A percentile compares a stretch with the other conserved stretches of the same genome.
Evolutionary conservation across 2,888 invertebrate species (phyloP).

Genomic region (Drymonia ruficornis): DNA sequence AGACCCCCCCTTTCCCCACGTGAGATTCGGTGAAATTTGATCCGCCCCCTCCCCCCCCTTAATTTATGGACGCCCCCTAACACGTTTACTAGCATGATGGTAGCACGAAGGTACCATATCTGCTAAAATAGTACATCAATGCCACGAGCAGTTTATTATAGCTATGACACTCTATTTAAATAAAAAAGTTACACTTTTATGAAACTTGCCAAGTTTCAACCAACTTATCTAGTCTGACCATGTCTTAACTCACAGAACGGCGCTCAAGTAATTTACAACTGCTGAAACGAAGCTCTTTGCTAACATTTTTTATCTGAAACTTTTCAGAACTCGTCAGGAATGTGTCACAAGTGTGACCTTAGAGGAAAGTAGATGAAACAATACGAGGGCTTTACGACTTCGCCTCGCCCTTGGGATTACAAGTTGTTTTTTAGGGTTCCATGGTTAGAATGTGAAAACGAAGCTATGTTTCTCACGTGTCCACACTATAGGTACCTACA

Average conservation of each 20-base stretch:
- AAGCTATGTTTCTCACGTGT: neutral
- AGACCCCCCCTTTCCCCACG: no score
- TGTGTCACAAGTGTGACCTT: conserved; percentile 40
- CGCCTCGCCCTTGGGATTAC: conserved; percentile 21
- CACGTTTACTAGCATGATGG: no score
- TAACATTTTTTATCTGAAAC: conserved; percentile 24
- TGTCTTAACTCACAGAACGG: neutral
- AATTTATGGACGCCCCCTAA: no score
- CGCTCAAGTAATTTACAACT: neutral
- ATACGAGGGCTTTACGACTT: conserved; percentile 26
- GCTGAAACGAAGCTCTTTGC: conserved; percentile 13
- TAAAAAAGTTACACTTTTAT: no score
- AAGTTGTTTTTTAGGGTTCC: conserved; percentile 14
- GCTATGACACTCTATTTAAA: no score
- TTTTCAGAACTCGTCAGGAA: conserved; percentile 31
- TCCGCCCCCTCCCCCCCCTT: no score
- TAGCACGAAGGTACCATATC: no score
- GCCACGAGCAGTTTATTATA: no score
- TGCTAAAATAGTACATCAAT: no score
- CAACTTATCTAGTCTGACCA: neutral
- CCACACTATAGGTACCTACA: no score
- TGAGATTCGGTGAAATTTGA: no score
- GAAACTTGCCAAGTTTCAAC: neutral
- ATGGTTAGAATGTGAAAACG: neutral
- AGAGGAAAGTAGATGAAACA: conserved; percentile 29